Evolutionary conservation across 2,888 invertebrate species (phyloP).

Genomic region (Periphyllus acericola): DNA sequence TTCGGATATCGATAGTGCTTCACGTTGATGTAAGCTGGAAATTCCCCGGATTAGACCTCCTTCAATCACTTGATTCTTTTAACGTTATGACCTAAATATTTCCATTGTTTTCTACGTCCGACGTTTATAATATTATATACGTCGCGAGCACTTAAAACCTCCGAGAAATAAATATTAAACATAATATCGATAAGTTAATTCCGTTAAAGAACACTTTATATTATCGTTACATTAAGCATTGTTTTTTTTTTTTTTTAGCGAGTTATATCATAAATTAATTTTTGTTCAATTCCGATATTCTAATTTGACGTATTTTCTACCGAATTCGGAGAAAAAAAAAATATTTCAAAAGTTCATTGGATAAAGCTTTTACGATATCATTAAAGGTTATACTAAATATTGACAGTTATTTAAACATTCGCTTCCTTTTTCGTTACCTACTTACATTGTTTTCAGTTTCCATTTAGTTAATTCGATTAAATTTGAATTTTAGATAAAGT

Average conservation of each 20-base stretch:
- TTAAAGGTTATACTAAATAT: not conserved
- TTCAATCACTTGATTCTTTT: constrained; percentile 9
- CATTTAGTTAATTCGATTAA: no score
- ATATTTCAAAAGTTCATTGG: not conserved
- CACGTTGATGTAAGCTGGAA: not conserved
- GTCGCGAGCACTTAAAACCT: not conserved
- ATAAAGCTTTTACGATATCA: not conserved
- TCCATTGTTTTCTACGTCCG: not conserved
- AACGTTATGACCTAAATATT: not conserved
- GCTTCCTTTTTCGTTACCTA: no score
- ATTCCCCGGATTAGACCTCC: not conserved
- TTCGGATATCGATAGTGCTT: not conserved
- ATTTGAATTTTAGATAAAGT: no score
- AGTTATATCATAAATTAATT: not conserved
- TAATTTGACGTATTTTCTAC: not conserved
- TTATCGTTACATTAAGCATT: no score
- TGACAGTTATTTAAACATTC: no score
- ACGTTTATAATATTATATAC: not conserved
- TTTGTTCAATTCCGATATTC: not conserved
- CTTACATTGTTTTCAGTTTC: not conserved
- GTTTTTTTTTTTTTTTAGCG: no score
- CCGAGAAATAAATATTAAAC: not conserved
- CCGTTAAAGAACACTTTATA: not conserved
- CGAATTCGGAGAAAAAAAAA: not conserved
- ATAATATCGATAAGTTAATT: not conserved